Evolutionary conservation across 1,140 invertebrate genomes (phyloP), one percentile per base, ranked within the genome.

Genomic region (Drosophila bocki): DNA sequence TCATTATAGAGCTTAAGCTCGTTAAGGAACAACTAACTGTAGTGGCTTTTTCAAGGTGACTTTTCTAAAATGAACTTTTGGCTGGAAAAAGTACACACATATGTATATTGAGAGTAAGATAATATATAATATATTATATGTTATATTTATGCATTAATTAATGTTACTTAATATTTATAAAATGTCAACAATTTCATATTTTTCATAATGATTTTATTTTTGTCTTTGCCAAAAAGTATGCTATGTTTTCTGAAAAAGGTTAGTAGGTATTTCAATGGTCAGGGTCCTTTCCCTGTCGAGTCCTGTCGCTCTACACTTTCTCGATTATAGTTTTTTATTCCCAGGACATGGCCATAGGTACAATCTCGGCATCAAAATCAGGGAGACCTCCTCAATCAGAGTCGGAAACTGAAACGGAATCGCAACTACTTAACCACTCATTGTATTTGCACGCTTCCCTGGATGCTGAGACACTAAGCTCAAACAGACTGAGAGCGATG

Each of bases 361-460:
- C 17, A 54, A 54, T 22, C 51, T 37, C 19, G 8, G 9, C 22
- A 56, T 56, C 35, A 9, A 35, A 26, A 37, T 26, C 33, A 29
- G 17, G n/a, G 39, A 19, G n/a, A 17, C 51, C 32, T 35, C 9
- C 22, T 48, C 35, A 45, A 45, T 51, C 59, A 33, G 19, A 39
- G 60, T 57, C 41, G 50, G 32, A 39, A 54, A 68, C 37, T 37
- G 45, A 15, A 41, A 45, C 39, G 29, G 75, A 45, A 45, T 47
- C 35, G 51, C 58, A 19, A 42, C 60, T 61, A 68, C 51, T 75
- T 80, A 80, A 57, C 56, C 65, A 29, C 60, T 67, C 68, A 57
- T 60, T 79, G 68, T 61, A 65, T 68, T 74, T 65, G 41, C 47
- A 69, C 70, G 78, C 78, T 63, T 80, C 57, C 62, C 56, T 59